A percentile compares a stretch with the other conserved stretches of the same genome.
These are phyloP conservation scores for Brachionichthys hirsutus DNA, from an alignment of 2,113 vertebrate genomes.

Conservation along the genomic window DNA sequence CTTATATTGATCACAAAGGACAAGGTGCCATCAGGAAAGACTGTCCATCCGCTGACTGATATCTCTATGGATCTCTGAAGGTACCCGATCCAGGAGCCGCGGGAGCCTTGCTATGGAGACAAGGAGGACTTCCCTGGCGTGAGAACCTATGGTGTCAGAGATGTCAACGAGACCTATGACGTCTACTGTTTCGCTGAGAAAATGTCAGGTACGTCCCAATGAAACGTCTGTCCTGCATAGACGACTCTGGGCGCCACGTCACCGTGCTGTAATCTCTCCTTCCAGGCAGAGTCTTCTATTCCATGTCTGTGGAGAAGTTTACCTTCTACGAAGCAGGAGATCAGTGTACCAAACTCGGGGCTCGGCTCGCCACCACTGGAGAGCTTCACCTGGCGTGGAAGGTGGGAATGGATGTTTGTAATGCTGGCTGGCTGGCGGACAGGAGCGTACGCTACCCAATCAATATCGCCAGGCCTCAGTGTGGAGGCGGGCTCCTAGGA, in stretches of 20 bases:
- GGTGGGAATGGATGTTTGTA: constrained; percentile 92
- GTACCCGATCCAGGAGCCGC: constrained; percentile 93
- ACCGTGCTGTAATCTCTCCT: constrained; percentile 32
- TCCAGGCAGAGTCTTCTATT: constrained; percentile 92
- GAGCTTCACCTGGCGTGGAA: constrained; percentile 96
- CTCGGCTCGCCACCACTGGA: constrained; percentile 88
- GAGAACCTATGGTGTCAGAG: constrained; percentile 91
- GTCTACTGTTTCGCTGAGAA: constrained; percentile 98
- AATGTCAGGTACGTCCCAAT: constrained; percentile 84
- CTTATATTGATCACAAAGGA: too few species aligned
- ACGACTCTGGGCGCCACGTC: constrained; percentile 1
- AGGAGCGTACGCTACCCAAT: constrained; percentile 94
- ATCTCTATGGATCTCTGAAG: constrained; percentile 65
- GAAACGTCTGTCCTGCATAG: neutral
- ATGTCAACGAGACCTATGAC: constrained; percentile 93
- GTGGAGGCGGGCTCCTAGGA: constrained; percentile 91
- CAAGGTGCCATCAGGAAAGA: neutral
- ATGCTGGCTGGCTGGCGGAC: constrained; percentile 92
- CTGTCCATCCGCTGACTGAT: neutral
- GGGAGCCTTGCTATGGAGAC: constrained; percentile 92
- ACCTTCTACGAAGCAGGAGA: constrained; percentile 87
- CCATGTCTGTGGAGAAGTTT: constrained; percentile 85
- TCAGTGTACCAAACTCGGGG: constrained; percentile 85
- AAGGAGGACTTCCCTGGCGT: constrained; percentile 93
- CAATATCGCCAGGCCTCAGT: constrained; percentile 88